Evolutionary conservation across 1,140 invertebrate species (phyloP), one percentile per base, ranked within the genome.

Genomic region (Agraylea sexmaculata): DNA sequence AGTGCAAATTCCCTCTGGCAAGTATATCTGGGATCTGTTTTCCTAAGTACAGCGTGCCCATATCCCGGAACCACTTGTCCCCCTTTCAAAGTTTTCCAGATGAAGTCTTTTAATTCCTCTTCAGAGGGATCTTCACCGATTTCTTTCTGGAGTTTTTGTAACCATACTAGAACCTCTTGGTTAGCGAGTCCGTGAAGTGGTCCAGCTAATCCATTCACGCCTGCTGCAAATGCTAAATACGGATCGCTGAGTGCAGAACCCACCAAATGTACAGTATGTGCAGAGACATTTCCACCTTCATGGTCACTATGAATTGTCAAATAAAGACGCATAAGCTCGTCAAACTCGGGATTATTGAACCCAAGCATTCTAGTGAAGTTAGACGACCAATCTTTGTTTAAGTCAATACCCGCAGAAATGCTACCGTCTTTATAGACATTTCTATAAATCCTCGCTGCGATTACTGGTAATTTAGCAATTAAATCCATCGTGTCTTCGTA

Each of bases 401-500:
- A 68, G 56, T 96, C 87, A 49, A 96, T 88, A 1, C 86, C 77
- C n/a, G 82, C 82, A 35, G 92, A 80, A 13, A 78, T 75, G 48
- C 83, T 84, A 34, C 87, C 87, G 52, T 87, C 82, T 47, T 77
- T 72, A 62, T 86, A 93, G 12, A 86, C 70, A 58, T 93, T 93
- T 49, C 83, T 72, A 61, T 97, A 98, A 44, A 98, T 96, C 2
- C 87, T 88, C 2, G 93, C 89, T 7, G 93, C 91, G 13, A 97
- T 77, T 15, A 90, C 87, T 0, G 91, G 90, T 47, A 97, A 64
- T 63, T 97, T 97, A 22, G 91, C 92, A 57, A 97, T 93, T 49
- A 97, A 65, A 63, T 95, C 87, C 86, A 97, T 92, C 11, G 87
- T 74, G 62, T 98, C 93, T 68, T 97, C 92, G 61, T 88, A 94